Percentiles rank a stretch among this genome's conserved stretches.
phyloP scores from a whole-genome alignment of 2,888 invertebrate species.

The Drosophila borealis region DNA sequence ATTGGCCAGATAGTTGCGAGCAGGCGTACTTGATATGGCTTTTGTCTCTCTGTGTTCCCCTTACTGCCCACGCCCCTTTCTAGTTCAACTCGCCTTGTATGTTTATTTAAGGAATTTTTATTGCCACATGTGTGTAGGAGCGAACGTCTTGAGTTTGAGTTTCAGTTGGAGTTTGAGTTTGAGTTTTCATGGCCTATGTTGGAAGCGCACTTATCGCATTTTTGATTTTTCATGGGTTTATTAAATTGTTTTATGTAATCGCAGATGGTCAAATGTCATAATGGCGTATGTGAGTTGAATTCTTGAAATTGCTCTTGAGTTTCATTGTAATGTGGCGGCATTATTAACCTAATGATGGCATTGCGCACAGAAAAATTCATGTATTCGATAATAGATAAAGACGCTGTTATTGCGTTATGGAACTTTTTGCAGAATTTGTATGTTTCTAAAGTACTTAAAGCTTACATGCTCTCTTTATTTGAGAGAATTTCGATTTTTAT shows the following conservation, averaged over 20 bases:
- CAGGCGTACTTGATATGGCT: conserved; percentile 69
- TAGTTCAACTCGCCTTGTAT: conserved; percentile 28
- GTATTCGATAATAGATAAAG: conserved; percentile 12
- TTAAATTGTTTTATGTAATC: conserved; percentile 72
- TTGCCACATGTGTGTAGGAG: conserved; percentile 47
- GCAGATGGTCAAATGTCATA: conserved; percentile 62
- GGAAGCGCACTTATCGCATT: conserved; percentile 67
- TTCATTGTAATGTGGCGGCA: conserved; percentile 52
- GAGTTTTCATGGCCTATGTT: conserved; percentile 12
- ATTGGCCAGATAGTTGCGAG: conserved; percentile 59
- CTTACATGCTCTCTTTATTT: neutral
- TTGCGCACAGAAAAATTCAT: conserved; percentile 1
- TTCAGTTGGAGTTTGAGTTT: conserved; percentile 14
- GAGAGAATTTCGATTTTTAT: neutral
- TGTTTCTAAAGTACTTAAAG: neutral
- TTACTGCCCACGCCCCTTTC: neutral
- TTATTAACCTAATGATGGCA: conserved; percentile 53
- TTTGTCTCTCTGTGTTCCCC: conserved; percentile 20
- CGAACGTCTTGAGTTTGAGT: conserved; percentile 19
- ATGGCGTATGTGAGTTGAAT: conserved; percentile 50
- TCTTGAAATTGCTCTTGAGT: conserved; percentile 55
- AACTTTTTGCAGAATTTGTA: neutral
- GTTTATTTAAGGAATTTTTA: conserved; percentile 77
- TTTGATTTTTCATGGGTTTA: conserved; percentile 79
- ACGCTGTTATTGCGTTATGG: conserved; percentile 17